These are phyloP conservation scores for Nyctalus aviator DNA, from an alignment of 2,797 vertebrate genomes.

Conservation along the genomic window DNA sequence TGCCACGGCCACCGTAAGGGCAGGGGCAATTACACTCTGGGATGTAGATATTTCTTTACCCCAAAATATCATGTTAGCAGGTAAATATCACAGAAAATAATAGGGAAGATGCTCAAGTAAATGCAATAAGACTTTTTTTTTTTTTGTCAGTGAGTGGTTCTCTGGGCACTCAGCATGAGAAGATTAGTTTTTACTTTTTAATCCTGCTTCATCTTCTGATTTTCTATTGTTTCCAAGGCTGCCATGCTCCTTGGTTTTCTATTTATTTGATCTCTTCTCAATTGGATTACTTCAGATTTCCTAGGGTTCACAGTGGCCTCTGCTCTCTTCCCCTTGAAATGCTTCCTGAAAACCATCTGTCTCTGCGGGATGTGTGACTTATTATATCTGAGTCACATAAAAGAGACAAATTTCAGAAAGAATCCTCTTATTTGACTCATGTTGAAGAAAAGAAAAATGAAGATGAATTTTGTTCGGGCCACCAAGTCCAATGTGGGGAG, in stretches of 20 bases:
- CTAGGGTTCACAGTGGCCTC: slow-evolving; percentile 14
- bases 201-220: slow-evolving; percentile 2
- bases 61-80: neutral
- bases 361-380: slow-evolving; percentile 24
- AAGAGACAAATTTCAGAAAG: slow-evolving; percentile 62
- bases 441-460: slow-evolving; percentile 48
- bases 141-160: neutral
- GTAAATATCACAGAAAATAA: neutral
- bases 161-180: neutral
- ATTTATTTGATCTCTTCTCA: slow-evolving; percentile 50
- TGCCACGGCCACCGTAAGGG: neutral
- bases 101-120: slow-evolving; percentile 2
- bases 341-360: slow-evolving; percentile 41
- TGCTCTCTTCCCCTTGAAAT: slow-evolving; percentile 51
- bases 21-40: neutral
- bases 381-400: neutral
- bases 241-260: slow-evolving; percentile 15
- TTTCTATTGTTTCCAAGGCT: slow-evolving; percentile 21
- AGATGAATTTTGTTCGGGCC: neutral
- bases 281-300: slow-evolving; percentile 53
- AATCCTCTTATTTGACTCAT: slow-evolving; percentile 56
- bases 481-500: neutral
- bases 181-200: slow-evolving; percentile 51
- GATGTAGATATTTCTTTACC: neutral
- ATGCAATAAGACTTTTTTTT: neutral